phyloP scores from a whole-genome alignment of 2,113 vertebrate genomes.

The Arvicanthis niloticus region DNA sequence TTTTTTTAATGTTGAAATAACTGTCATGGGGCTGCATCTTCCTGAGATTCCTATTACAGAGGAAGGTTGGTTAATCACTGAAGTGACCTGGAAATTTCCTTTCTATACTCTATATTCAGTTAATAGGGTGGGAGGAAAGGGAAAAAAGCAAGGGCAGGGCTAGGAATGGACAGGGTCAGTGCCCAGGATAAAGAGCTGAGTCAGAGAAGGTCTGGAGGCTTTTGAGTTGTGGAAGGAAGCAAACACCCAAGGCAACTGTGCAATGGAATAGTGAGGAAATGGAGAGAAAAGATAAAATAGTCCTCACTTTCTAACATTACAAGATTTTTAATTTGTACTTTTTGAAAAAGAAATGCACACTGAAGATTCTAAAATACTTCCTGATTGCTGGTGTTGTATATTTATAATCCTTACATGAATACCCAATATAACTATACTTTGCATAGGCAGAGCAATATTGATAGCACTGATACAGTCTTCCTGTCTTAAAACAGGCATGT shows the following conservation, averaged over 20 bases:
- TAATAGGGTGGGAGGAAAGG: background rate
- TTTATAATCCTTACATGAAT: conserved; percentile 17
- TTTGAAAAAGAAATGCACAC: background rate
- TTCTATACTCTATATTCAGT: background rate
- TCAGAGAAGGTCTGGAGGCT: background rate
- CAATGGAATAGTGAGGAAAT: background rate
- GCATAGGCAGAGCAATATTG: background rate
- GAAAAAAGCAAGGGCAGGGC: background rate
- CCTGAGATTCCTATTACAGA: background rate
- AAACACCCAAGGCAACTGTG: background rate
- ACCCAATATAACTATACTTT: background rate
- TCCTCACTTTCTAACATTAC: background rate
- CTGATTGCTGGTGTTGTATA: background rate
- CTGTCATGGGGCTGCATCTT: background rate
- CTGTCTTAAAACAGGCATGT: background rate
- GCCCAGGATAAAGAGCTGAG: background rate
- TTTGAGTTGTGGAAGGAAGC: background rate
- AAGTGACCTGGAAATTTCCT: background rate
- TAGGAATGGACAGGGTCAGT: background rate
- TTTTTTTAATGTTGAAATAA: background rate
- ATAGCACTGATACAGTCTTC: background rate
- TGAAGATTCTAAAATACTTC: background rate
- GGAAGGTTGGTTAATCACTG: background rate
- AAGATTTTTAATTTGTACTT: background rate
- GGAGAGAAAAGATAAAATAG: background rate